Evolutionary conservation across 2,888 invertebrate genomes (phyloP).

Genomic region (Bedellia somnulentella): DNA sequence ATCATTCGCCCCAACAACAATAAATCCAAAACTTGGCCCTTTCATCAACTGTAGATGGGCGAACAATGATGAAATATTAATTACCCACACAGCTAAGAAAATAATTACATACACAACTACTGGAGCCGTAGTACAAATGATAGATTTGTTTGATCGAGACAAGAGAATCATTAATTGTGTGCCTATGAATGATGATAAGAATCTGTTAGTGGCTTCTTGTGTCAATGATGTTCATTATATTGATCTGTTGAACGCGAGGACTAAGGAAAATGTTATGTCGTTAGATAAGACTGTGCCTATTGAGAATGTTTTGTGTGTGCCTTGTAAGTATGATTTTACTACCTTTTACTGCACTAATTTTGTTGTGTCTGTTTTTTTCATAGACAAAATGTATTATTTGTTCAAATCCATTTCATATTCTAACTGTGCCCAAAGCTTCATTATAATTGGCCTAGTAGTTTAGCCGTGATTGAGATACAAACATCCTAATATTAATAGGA

Average conservation of each 20-base stretch:
- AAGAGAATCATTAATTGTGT: slow-evolving; percentile 28
- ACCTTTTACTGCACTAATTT: too few species aligned
- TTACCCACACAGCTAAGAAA: slow-evolving; percentile 35
- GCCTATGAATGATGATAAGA: slow-evolving; percentile 34
- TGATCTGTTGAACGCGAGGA: slow-evolving; percentile 30
- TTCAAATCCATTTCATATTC: too few species aligned
- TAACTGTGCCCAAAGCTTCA: too few species aligned
- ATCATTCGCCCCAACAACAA: slow-evolving; percentile 25
- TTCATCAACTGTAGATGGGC: slow-evolving; percentile 42
- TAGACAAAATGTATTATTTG: too few species aligned
- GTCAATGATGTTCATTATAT: slow-evolving; percentile 18
- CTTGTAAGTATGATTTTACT: slow-evolving; percentile 35
- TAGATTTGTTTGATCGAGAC: slow-evolving; percentile 29
- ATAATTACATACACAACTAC: slow-evolving; percentile 32
- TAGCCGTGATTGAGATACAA: too few species aligned
- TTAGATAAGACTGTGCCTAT: slow-evolving; percentile 31
- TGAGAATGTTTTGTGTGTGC: slow-evolving; percentile 31
- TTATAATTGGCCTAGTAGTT: too few species aligned
- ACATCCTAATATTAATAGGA: too few species aligned
- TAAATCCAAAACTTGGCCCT: slow-evolving; percentile 25
- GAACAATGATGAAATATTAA: slow-evolving; percentile 27
- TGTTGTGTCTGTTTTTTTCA: too few species aligned
- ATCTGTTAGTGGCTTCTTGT: slow-evolving; percentile 25
- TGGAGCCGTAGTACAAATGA: slow-evolving; percentile 22
- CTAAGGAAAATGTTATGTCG: slow-evolving; percentile 25